Base-by-base conservation (phyloP, 2,888 invertebrate species). In the Acanthosoma haemorrhoidale region DNA sequence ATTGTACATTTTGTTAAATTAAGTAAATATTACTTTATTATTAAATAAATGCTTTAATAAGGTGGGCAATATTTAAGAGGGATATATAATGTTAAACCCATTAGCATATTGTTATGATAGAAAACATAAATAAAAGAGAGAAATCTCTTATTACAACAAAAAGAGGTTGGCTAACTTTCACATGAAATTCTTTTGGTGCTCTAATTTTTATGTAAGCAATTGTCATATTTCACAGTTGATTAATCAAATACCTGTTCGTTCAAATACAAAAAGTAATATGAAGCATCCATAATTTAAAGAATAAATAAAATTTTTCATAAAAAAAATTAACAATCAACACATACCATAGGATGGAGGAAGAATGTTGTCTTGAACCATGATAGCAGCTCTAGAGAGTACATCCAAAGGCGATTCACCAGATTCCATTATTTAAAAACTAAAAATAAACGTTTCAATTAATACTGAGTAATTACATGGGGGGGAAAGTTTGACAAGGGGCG, bases 361-460 rank as follows among this genome's bases (percentile, higher is more conserved):
- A 76, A 87, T 88, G 74, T 89, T 90, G 69, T 77, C 76, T 81
- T 91, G 91, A 76, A 93, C 88, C 92, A 93, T 92, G 21, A 92
- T 92, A 21, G 93, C 93, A 72, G 92, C 93, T 77, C 92, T 86
- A 75, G 92, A 92, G 75, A 94, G 84, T 76, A 94, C 92, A 79
- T 93, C 92, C 80, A 93, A 82, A 73, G 93, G 90, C 71, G 91
- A 89, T 83, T 93, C 93, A 29, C 74, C 71, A 39, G 73, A 73
- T 64, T 76, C 76, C 76, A 76, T 76, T 63, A 69, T 60, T 61
- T 60, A 25, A 6, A 51, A 51, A 51, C 51, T 51, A 51, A 51
- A 51, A 51, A 51, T 51, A 51, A 51, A 51, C 25, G 31, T 16
- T 32, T 32, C 2, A 59, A 34, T 32, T 59, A 59, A 32, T 59